Conservation (phyloP, 2,888 invertebrate genomes). For the Imbricaverruca yamaguchii region DNA sequence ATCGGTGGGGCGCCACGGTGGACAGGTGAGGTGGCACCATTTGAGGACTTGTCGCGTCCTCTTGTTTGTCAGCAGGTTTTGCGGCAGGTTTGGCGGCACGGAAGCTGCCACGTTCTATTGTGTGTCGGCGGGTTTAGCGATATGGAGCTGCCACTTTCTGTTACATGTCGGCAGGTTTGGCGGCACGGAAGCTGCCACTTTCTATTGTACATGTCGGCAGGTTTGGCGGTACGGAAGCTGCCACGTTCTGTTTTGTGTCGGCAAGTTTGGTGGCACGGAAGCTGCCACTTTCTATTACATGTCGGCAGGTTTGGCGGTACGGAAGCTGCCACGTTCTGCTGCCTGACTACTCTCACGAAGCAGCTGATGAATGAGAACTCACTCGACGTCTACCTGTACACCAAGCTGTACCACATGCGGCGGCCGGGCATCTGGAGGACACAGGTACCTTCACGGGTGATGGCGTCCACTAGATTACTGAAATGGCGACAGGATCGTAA, state of each 20-base stretch:
- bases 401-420: conserved; percentile 46
- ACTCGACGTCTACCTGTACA: conserved; percentile 45
- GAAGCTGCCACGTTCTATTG: conserved; percentile 46
- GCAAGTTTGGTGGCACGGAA: no score
- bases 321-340: conserved; percentile 46
- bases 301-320: conserved; percentile 40
- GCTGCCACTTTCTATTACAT: background rate
- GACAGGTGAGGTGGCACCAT: no score
- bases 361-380: conserved; percentile 43
- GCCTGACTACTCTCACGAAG: conserved; percentile 43
- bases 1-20: no score
- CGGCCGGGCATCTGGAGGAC: conserved; percentile 43
- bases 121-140: no score
- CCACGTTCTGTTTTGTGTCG: conserved; percentile 42
- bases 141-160: no score
- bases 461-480: no score
- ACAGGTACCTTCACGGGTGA: conserved; percentile 34
- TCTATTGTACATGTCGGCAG: background rate
- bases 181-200: conserved; percentile 41
- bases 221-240: conserved; percentile 44
- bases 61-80: no score
- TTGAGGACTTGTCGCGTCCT: conserved; percentile 40
- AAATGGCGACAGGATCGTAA: no score
- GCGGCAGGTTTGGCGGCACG: conserved; percentile 40
- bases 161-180: conserved; percentile 37